Percentiles rank a stretch among this genome's conserved stretches.
phyloP scores from a whole-genome alignment of 1,140 invertebrate species.

The Octopus bimaculoides region DNA sequence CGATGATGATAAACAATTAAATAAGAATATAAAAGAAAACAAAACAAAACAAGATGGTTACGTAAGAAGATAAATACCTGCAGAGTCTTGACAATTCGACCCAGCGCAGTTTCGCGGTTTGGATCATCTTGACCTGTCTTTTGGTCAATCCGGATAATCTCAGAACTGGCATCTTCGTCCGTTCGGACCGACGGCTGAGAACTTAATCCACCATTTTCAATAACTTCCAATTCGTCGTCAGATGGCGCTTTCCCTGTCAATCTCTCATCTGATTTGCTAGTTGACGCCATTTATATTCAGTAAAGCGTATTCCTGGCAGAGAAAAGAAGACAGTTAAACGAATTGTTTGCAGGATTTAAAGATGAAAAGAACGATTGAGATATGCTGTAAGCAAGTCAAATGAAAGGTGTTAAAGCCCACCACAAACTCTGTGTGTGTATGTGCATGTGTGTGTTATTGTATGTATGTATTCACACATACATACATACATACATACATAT shows the following conservation, averaged over 20 bases:
- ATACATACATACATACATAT: neutral
- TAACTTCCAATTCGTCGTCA: conserved; percentile 43
- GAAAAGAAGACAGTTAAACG: neutral
- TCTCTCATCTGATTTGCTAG: conserved; percentile 34
- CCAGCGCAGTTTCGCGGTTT: conserved; percentile 34
- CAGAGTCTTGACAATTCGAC: conserved; percentile 46
- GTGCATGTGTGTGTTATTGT: neutral
- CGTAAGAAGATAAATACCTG: too few relatives aligned
- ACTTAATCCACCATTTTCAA: conserved; percentile 52
- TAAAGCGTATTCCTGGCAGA: neutral
- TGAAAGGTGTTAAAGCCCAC: neutral
- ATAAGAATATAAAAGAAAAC: too few relatives aligned
- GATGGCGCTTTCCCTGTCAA: conserved; percentile 29
- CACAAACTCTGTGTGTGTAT: neutral
- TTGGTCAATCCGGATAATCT: conserved; percentile 52
- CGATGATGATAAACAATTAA: too few relatives aligned
- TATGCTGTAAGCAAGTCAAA: neutral
- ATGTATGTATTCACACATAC: neutral
- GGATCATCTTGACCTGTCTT: conserved; percentile 29
- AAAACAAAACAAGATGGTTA: too few relatives aligned
- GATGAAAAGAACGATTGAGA: neutral
- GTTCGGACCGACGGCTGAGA: conserved; percentile 41
- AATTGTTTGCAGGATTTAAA: neutral
- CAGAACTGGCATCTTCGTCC: conserved; percentile 50
- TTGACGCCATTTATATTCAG: conserved; percentile 33